phyloP scores from a whole-genome alignment of 2,113 vertebrate genomes.

The Pelobates fuscus region DNA sequence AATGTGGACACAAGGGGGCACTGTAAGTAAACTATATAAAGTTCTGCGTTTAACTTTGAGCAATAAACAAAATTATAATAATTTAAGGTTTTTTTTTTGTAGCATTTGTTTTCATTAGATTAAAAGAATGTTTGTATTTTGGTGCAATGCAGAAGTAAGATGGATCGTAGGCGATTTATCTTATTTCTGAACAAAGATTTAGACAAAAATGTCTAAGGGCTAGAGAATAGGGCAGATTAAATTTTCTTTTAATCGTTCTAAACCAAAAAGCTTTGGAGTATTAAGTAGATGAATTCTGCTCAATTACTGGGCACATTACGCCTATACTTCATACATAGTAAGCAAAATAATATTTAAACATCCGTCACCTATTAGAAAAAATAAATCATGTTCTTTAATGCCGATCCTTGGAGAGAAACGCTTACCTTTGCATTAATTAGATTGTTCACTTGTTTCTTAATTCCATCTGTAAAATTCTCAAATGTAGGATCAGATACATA shows the following conservation, averaged over 20 bases:
- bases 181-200: neutral
- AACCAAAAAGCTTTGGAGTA: neutral
- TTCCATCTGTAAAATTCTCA: conserved; percentile 73
- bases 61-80: neutral
- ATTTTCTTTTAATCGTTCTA: neutral
- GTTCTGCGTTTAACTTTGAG: neutral
- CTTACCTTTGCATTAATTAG: conserved; percentile 78
- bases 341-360: no score
- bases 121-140: conserved; percentile 63
- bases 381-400: no score
- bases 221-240: neutral
- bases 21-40: neutral
- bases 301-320: no score
- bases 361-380: no score
- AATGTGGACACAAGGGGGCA: neutral
- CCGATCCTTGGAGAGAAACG: no score
- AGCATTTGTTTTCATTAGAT: neutral
- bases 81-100: neutral
- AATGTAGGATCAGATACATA: conserved; percentile 85
- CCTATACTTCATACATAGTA: no score
- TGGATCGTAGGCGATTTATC: neutral
- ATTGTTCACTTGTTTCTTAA: conserved; percentile 80
- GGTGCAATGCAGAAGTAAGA: conserved; percentile 33
- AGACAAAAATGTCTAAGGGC: neutral
- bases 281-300: neutral